Evolutionary conservation across 2,888 invertebrate genomes (phyloP), one percentile per base, ranked within the genome.

Genomic region (Syritta pipiens): DNA sequence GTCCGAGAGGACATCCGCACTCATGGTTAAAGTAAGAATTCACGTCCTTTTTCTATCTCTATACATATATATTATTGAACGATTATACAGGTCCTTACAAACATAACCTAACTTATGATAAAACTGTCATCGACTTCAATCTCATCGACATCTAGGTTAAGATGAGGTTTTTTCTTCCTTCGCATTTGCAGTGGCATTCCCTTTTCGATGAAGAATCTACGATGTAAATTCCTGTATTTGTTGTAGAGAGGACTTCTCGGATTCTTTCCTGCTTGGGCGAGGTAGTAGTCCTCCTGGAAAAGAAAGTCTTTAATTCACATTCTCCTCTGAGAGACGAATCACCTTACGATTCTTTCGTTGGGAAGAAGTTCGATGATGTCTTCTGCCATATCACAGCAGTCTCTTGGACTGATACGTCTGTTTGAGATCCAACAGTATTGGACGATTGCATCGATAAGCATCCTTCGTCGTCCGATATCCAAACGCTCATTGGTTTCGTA

Each of bases 1-100:
- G 0, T 97, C 97, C 0, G 98, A 98, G 89, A 92, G 97, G 84
- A 97, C 97, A 69, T 98, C 97, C 0, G 97, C 97, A 0, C 90
- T 98, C 10, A 97, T 98, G 94, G 97, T 98, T 40, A 98, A 98
- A 92, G 95, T 95, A 88, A 83, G 84, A 82, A 46, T 17, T 28
- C 14, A 44, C 46, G 19, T 49, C 19, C n/a, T 19, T 48, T 24
- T 35, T 35, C 9, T 44, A 44, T 20, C 19, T 17, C 12, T 24
- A 12, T 12, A 53, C 5, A 32, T n/a, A 59, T 7, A 28, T 9
- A n/a, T 32, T 12, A 19, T 28, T 3, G 10, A 17, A 20, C 17
- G 14, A 26, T 37, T 24, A 12, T 35, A 32, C 2, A 26, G 20
- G 26, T 12, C 6, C 6, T 12, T 14, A 19, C 10, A 26, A 7